phyloP scores from a whole-genome alignment of 1,140 invertebrate species.

The Dryas iulia region DNA sequence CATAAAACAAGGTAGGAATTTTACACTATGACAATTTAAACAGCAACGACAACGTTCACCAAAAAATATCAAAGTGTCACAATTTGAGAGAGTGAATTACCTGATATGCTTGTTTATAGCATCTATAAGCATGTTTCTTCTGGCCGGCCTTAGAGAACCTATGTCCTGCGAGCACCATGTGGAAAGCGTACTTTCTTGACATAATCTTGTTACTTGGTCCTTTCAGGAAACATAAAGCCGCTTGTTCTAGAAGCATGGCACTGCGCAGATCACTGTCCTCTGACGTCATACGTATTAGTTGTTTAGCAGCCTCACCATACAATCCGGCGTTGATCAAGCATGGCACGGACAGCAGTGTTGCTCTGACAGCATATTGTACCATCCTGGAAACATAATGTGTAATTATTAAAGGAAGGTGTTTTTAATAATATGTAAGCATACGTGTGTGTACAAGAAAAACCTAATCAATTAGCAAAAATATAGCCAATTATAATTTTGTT shows the following conservation, averaged over 20 bases:
- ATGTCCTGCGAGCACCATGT: constrained; percentile 97
- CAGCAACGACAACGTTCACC: not conserved
- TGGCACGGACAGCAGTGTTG: constrained; percentile 93
- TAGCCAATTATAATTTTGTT: too few relatives aligned
- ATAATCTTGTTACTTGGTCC: constrained; percentile 84
- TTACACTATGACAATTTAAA: too few relatives aligned
- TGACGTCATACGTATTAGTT: constrained; percentile 96
- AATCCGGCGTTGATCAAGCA: constrained; percentile 89
- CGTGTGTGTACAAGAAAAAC: too few relatives aligned
- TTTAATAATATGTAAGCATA: too few relatives aligned
- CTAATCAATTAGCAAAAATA: too few relatives aligned
- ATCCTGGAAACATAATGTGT: constrained; percentile 79
- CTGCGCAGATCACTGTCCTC: constrained; percentile 96
- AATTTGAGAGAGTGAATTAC: constrained; percentile 65
- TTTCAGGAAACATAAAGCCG: constrained; percentile 94
- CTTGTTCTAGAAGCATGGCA: constrained; percentile 96
- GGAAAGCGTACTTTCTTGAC: constrained; percentile 97
- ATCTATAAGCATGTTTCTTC: constrained; percentile 92
- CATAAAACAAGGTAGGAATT: too few relatives aligned
- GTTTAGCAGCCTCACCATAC: constrained; percentile 94
- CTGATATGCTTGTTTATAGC: constrained; percentile 95
- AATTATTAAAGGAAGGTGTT: not conserved
- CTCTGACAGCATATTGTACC: constrained; percentile 93
- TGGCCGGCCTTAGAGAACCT: constrained; percentile 95
- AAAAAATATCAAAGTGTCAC: not conserved